These are phyloP conservation scores for Chlorops oryzae DNA, from an alignment of 1,140 invertebrate species.

Conservation along the genomic window DNA sequence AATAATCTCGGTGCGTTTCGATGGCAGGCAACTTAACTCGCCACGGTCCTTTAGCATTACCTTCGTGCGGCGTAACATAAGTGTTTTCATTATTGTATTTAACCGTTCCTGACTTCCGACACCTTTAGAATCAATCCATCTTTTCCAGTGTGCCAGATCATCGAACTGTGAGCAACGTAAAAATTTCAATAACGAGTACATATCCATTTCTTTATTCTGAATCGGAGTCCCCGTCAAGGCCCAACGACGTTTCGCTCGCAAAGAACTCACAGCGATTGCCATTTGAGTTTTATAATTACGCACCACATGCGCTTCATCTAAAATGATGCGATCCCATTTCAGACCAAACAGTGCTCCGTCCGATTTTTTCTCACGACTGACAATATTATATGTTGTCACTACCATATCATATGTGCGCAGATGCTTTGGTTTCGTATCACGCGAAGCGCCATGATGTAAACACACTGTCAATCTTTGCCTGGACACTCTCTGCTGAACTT, in stretches of 20 bases:
- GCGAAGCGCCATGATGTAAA: slow-evolving; percentile 75
- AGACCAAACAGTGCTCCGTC: slow-evolving; percentile 34
- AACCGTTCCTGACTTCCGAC: no score
- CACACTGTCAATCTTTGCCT: slow-evolving; percentile 57
- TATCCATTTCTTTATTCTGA: slow-evolving; percentile 86
- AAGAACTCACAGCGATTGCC: slow-evolving; percentile 61
- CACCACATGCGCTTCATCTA: slow-evolving; percentile 91
- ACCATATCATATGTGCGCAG: slow-evolving; percentile 63
- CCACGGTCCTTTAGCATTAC: slow-evolving; percentile 60
- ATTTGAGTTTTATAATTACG: slow-evolving; percentile 78
- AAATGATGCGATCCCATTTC: slow-evolving; percentile 75
- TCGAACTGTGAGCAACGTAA: slow-evolving; percentile 80
- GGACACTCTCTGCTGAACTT: slow-evolving; percentile 63
- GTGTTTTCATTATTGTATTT: slow-evolving; percentile 68
- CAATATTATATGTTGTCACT: slow-evolving; percentile 70
- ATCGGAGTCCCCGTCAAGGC: slow-evolving; percentile 90
- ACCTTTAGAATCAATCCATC: slow-evolving; percentile 63
- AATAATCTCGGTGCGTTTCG: slow-evolving; percentile 55
- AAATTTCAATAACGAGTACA: slow-evolving; percentile 84
- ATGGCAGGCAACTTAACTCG: slow-evolving; percentile 58
- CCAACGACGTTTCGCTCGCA: slow-evolving; percentile 67
- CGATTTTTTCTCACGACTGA: slow-evolving; percentile 53
- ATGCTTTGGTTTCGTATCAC: slow-evolving; percentile 59
- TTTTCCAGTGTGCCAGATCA: slow-evolving; percentile 67
- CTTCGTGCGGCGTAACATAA: slow-evolving; percentile 83